Conservation (phyloP, 2,797 vertebrate species). For the Gouania willdenowi region DNA sequence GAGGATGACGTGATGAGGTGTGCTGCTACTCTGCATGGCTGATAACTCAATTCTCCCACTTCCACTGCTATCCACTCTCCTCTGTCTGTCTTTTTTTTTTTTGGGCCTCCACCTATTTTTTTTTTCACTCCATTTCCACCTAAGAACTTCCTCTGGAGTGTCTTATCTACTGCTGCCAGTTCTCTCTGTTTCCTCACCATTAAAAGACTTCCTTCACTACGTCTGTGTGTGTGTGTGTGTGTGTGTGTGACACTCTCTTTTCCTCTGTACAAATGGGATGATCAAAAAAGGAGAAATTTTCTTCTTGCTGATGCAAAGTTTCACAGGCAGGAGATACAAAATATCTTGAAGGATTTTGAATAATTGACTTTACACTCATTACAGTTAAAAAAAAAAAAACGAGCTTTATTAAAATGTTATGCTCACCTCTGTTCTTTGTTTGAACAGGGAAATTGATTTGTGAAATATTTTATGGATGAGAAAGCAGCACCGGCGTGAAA, state of each 20-base stretch:
- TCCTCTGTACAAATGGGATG: no score
- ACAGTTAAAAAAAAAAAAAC: slow-evolving; percentile 5
- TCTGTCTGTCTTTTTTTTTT: slow-evolving; percentile 4
- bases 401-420: slow-evolving; percentile 15
- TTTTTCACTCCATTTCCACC: slow-evolving; percentile 43
- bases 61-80: not conserved
- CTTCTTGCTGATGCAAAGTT: not conserved
- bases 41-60: slow-evolving; percentile 31
- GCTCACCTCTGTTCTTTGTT: slow-evolving; percentile 6
- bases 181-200: slow-evolving; percentile 70
- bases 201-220: slow-evolving; percentile 62
- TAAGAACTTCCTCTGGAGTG: slow-evolving; percentile 38
- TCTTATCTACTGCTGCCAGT: slow-evolving; percentile 69
- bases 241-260: slow-evolving; percentile 3
- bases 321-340: slow-evolving; percentile 1
- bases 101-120: slow-evolving; percentile 47
- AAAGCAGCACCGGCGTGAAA: not conserved
- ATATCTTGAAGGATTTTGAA: slow-evolving; percentile 21
- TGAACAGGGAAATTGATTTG: slow-evolving; percentile 29
- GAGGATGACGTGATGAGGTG: slow-evolving; percentile 44
- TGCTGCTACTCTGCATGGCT: slow-evolving; percentile 66
- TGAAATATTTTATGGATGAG: slow-evolving; percentile 7
- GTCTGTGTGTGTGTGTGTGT: slow-evolving; percentile 33
- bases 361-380: slow-evolving; percentile 12
- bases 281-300: no score